Conservation (phyloP, 2,113 vertebrate species). For the Mohoua ochrocephala region DNA sequence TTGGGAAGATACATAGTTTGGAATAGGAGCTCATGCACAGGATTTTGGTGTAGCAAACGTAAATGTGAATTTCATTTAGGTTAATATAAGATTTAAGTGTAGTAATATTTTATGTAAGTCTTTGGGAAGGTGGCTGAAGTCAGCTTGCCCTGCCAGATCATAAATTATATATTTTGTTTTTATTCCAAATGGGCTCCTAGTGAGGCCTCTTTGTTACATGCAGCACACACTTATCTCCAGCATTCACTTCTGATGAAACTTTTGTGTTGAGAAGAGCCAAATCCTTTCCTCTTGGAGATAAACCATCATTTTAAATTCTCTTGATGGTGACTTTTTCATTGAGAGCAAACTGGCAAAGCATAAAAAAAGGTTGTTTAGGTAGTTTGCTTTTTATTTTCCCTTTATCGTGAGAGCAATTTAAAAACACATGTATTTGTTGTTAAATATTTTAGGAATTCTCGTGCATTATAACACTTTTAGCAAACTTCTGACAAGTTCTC, state of each 20-base stretch:
- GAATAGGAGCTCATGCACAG: background rate
- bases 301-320: background rate
- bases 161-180: background rate
- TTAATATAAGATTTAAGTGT: background rate
- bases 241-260: background rate
- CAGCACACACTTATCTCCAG: background rate
- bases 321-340: background rate
- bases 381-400: background rate
- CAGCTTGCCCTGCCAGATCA: background rate
- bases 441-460: background rate
- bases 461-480: rapidly evolving
- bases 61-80: background rate
- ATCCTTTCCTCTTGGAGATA: background rate
- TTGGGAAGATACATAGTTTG: background rate
- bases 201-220: background rate
- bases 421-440: background rate
- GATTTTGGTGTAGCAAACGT: background rate
- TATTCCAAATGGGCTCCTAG: background rate
- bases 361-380: background rate
- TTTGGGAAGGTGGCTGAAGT: background rate
- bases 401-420: background rate
- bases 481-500: background rate
- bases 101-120: background rate
- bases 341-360: background rate
- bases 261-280: background rate